Evolutionary conservation across 1,140 invertebrate genomes (phyloP).

Genomic region (Ips typographus): DNA sequence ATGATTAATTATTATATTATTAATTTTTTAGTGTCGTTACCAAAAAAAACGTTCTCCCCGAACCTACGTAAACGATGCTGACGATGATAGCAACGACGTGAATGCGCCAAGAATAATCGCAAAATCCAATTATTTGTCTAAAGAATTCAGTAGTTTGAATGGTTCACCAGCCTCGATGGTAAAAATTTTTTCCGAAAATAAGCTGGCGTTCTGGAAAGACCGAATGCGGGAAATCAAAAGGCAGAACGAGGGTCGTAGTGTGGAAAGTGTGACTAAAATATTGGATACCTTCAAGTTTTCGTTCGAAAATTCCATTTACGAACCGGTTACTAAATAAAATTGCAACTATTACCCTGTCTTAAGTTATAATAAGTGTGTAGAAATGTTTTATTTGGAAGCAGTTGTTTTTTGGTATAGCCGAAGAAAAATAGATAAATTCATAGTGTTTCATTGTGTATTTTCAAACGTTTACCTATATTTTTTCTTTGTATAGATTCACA

Average conservation of each 20-base stretch:
- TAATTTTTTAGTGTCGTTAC: too few species aligned
- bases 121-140: constrained; percentile 31
- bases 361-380: too few species aligned
- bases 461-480: too few species aligned
- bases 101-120: not conserved
- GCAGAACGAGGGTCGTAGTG: constrained; percentile 1
- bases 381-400: too few species aligned
- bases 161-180: constrained; percentile 7
- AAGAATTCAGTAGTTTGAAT: constrained; percentile 10
- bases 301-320: constrained; percentile 25
- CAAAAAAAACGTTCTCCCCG: too few species aligned
- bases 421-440: too few species aligned
- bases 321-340: constrained; percentile 10
- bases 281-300: constrained; percentile 19
- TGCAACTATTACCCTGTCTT: not conserved
- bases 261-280: constrained; percentile 18
- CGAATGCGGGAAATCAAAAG: constrained; percentile 1
- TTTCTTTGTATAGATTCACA: too few species aligned
- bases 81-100: too few species aligned
- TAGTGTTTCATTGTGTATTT: too few species aligned
- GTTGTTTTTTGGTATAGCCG: too few species aligned
- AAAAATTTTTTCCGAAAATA: constrained; percentile 30
- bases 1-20: too few species aligned
- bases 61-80: too few species aligned
- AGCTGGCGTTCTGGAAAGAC: constrained; percentile 9